These are phyloP conservation scores for Atta cephalotes DNA, from an alignment of 1,140 invertebrate genomes.

Conservation along the genomic window DNA sequence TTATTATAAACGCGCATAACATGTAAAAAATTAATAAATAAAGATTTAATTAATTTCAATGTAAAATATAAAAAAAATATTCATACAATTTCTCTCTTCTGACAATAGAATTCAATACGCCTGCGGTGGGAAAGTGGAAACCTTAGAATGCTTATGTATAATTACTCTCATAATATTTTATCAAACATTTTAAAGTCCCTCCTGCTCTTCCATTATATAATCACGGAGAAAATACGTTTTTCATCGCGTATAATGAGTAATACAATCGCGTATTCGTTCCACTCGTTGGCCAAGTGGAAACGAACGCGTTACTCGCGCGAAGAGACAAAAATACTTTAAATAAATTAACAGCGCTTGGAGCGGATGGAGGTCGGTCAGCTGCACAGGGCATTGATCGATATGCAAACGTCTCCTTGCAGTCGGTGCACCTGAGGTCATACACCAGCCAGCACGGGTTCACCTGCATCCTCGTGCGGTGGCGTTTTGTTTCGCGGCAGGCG, in stretches of 20 bases:
- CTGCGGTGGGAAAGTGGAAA: background rate
- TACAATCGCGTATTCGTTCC: background rate
- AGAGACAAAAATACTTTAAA: slow-evolving; percentile 53
- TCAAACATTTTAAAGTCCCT: background rate
- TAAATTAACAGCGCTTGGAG: slow-evolving; percentile 56
- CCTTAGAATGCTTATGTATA: background rate
- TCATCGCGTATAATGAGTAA: background rate
- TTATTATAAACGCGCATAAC: background rate
- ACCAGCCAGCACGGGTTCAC: slow-evolving; percentile 53
- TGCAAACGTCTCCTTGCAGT: slow-evolving; percentile 71
- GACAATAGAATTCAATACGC: background rate
- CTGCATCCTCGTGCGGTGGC: slow-evolving; percentile 53
- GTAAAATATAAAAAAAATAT: background rate
- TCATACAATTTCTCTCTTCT: background rate
- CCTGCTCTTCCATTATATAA: background rate
- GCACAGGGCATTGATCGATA: slow-evolving; percentile 74
- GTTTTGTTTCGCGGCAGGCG: slow-evolving; percentile 42
- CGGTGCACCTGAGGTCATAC: slow-evolving; percentile 76
- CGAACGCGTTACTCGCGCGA: background rate
- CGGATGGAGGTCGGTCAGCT: slow-evolving; percentile 55
- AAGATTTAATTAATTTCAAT: background rate
- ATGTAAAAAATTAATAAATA: background rate
- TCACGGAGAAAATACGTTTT: background rate
- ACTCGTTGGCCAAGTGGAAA: no score
- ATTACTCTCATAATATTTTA: background rate